Evolutionary conservation across 1,140 invertebrate species (phyloP), one percentile per base, ranked within the genome.

Genomic region (Cotesia chilonis): DNA sequence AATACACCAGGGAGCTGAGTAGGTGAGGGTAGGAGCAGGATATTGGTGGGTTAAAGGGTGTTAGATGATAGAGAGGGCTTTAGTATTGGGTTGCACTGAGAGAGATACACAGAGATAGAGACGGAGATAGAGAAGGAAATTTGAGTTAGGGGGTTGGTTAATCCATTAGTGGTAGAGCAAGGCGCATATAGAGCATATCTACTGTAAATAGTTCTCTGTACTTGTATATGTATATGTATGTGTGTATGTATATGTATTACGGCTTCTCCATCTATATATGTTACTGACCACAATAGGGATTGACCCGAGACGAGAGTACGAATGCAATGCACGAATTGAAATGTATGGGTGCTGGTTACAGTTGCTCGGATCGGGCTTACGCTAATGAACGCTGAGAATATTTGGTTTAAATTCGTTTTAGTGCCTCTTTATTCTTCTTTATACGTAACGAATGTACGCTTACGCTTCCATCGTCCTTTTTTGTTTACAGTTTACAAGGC

Each of bases 121-220:
- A 17, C 17, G 17, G 60, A 17, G 7, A 28, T 54, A 35, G 60
- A 28, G 6, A 10, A 12, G 14, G 20, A 17, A 60, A 17, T 17
- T 37, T 61, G 68, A 41, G 60, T 17, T 64, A 57, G 52, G 52
- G 65, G 63, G 28, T 38, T 71, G 35, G 70, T 59, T 66, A 67
- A 67, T 72, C 70, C 70, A 72, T 67, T 72, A 72, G 63, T 37
- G 51, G 68, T 69, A 3, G 35, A n/a, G n/a, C 37, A 55, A 60
- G 51, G 51, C 60, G 38, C 70, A 55, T 51, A 36, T 36, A 20
- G 9, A 57, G 9, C 7, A n/a, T 28, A 47, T 47, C 6, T 47
- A 47, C 10, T 12, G 10, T 28, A 37, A 6, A 37, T 65, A 57
- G 38, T 14, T 17, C 35, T 36, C 6, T 17, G 54, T 28, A 9